Evolutionary conservation across 23 tunicate species (phyloP).

Genomic region (Aplidium turbinatum): DNA sequence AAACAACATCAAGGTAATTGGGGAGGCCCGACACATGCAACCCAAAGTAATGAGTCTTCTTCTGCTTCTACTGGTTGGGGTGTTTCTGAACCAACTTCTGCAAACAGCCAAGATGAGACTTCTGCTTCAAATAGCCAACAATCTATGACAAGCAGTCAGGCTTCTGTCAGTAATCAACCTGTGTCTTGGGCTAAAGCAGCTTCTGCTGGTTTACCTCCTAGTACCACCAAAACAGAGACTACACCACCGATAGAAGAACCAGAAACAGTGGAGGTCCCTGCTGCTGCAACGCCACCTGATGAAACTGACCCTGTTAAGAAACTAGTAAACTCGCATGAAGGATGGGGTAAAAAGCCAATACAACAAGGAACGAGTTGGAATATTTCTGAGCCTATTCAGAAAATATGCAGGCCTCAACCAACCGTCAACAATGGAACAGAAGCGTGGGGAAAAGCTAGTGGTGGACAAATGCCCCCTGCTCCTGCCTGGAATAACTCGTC

Average conservation of each 20-base stretch:
- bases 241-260: conserved; percentile 15
- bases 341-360: conserved; percentile 92
- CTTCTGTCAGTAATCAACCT: conserved; percentile 32
- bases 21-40: conserved; percentile 40
- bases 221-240: conserved; percentile 22
- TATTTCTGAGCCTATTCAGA: conserved; percentile 33
- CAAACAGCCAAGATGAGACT: no score
- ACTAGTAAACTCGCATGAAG: conserved; percentile 90
- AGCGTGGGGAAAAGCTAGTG: conserved; percentile 84
- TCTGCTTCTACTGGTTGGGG: conserved; percentile 65
- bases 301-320: conserved; percentile 72
- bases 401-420: conserved; percentile 5
- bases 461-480: conserved; percentile 16
- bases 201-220: conserved; percentile 56
- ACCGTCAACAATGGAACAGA: conserved; percentile 82
- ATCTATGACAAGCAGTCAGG: neutral
- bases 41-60: conserved; percentile 25
- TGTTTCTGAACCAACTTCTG: no score
- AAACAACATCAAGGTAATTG: conserved; percentile 54
- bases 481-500: conserved; percentile 32
- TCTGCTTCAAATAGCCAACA: neutral
- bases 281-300: conserved; percentile 11
- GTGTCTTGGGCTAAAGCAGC: conserved; percentile 78
- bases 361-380: conserved; percentile 93
- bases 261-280: conserved; percentile 4